Base-by-base conservation (phyloP, 2,797 vertebrate species). In the Phrynocephalus vlangalii region DNA sequence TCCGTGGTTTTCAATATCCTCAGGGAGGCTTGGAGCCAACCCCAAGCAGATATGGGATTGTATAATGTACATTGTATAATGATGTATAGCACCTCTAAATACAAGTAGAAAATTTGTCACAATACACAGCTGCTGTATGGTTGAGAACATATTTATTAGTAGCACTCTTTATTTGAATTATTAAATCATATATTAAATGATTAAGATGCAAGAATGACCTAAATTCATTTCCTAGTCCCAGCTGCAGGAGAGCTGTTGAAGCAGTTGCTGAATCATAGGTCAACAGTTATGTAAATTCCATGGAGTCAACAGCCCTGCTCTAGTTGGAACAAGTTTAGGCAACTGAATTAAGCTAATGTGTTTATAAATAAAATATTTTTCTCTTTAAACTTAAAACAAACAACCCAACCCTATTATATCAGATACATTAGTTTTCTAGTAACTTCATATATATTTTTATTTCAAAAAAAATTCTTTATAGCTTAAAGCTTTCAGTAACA, bases 401-500 rank as follows among this genome's bases (percentile, higher is more conserved):
- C 38, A 44, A 44, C 38, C 38, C 38, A 44, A 44, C 38, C 18
- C 3, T 75, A 60, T 81, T 24, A 82, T 86, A 82, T 91, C 79
- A 84, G 28, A 0, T 88, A 92, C 15, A 0, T 68, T 75, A 44
- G 11, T 63, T 86, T 82, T 90, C 90, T 88, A 48, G 94, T 93
- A 94, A 52, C 92, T 90, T 85, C 0, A 88, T 75, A 18, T 82
- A 71, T 28, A 87, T 83, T 79, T 79, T 3, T 95, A 16, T 30
- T 94, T 85, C 81, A 91, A 91, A 93, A 79, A 88, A 96, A 11
- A 5, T 86, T 96, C 94, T 86, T 92, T 95, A 22, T 94, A 98
- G 98, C 94, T 98, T 89, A 97, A 96, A 95, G 97, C 95, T 86
- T 98, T 97, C 96, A 96, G 94, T 93, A 95, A 96, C 84, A 91